These are phyloP conservation scores for Echinarachnius parma DNA, from an alignment of 53 echinoderm and acorn worm species.

Conservation along the genomic window DNA sequence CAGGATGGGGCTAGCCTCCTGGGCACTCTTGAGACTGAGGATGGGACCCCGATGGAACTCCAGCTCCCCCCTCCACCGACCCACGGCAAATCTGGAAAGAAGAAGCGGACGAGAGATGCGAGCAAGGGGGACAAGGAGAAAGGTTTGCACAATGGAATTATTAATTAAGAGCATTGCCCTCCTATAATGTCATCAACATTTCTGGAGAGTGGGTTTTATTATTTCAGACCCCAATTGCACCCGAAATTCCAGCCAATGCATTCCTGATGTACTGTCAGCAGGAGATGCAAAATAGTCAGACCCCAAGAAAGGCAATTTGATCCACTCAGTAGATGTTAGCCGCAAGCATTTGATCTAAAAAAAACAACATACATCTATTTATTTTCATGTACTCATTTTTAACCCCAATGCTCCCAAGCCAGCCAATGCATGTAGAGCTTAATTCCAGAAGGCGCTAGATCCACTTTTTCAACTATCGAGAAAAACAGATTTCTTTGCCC, in stretches of 20 bases:
- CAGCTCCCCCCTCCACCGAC: background rate
- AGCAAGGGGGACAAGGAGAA: constrained; percentile 42
- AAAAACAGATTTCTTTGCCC: too few species aligned
- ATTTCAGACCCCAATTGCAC: constrained; percentile 75
- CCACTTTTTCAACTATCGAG: too few species aligned
- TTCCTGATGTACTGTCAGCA: constrained; percentile 99
- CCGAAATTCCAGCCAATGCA: constrained; percentile 97
- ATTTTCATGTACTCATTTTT: too few species aligned
- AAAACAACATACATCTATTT: too few species aligned
- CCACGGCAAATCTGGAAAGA: constrained; percentile 6
- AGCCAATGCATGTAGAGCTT: too few species aligned
- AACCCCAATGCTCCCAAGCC: too few species aligned
- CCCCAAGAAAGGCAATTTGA: constrained; percentile 34
- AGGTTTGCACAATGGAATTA: too few species aligned
- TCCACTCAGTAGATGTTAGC: constrained; percentile 52
- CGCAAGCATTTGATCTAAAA: too few species aligned
- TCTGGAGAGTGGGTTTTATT: too few species aligned
- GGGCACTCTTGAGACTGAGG: background rate
- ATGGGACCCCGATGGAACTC: background rate
- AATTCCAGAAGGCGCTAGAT: too few species aligned
- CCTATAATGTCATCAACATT: too few species aligned
- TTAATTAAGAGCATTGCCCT: too few species aligned
- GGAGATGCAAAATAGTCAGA: constrained; percentile 62
- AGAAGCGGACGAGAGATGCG: constrained; percentile 25
- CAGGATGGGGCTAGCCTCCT: constrained; percentile 11